phyloP scores from a whole-genome alignment of 2,888 invertebrate species.

The Amitus sp. region DNA sequence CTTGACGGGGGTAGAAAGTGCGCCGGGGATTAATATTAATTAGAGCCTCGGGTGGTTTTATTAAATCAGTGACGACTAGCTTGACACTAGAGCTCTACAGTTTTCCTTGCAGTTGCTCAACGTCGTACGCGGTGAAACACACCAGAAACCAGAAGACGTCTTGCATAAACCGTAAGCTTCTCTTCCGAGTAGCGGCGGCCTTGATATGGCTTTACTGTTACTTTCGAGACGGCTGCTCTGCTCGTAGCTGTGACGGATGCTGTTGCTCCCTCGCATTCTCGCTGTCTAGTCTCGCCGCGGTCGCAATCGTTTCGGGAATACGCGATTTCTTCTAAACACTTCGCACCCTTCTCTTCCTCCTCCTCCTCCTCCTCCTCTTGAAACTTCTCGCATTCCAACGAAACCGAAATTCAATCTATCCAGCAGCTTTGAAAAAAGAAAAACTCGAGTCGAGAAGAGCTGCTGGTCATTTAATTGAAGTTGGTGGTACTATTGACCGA shows the following conservation, averaged over 20 bases:
- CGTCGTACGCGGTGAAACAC: conserved; percentile 14
- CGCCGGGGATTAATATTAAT: conserved; percentile 50
- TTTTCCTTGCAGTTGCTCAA: conserved; percentile 9
- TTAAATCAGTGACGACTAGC: conserved; percentile 49
- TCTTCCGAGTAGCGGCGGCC: conserved; percentile 11
- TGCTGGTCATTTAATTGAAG: no score
- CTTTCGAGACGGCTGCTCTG: conserved; percentile 32
- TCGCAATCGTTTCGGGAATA: conserved; percentile 21
- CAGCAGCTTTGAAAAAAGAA: no score
- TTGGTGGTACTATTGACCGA: no score
- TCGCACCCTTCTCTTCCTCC: no score
- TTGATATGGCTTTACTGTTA: conserved; percentile 25
- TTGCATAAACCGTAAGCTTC: conserved; percentile 15
- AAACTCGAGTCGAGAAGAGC: no score
- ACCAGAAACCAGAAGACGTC: conserved; percentile 32
- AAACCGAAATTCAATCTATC: no score
- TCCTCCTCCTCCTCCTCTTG: no score
- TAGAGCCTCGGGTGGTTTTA: conserved; percentile 44
- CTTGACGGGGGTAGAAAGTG: conserved; percentile 23
- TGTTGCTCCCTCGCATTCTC: conserved; percentile 30
- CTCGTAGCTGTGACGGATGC: conserved; percentile 38
- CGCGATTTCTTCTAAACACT: conserved; percentile 21
- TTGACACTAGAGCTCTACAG: conserved; percentile 22
- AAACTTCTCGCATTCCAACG: conserved; percentile 3
- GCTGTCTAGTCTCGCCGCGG: conserved; percentile 17